These are phyloP conservation scores for Agriopis marginaria DNA, from an alignment of 2,888 invertebrate genomes.

Conservation along the genomic window DNA sequence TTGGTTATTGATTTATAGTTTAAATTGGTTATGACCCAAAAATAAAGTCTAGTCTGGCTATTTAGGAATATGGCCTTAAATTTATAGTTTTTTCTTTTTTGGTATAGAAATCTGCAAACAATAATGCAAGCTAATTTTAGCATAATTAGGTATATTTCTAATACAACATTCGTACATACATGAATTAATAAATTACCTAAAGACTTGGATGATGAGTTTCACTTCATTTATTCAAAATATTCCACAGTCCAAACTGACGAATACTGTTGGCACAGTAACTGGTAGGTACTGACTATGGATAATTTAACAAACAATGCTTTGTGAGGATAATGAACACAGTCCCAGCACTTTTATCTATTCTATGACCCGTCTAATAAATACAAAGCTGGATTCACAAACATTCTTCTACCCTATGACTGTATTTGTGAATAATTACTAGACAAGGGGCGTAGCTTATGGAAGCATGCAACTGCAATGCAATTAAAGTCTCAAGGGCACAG, in stretches of 20 bases:
- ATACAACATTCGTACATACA: background rate
- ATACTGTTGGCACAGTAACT: background rate
- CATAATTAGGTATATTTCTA: background rate
- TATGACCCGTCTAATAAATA: background rate
- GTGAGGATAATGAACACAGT: constrained; percentile 1
- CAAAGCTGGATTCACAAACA: too few relatives aligned
- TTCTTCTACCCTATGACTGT: too few relatives aligned
- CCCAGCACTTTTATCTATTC: background rate
- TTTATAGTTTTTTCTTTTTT: too few relatives aligned
- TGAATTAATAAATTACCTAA: constrained; percentile 3
- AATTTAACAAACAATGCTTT: constrained; percentile 3
- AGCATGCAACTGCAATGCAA: too few relatives aligned
- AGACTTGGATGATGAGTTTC: background rate
- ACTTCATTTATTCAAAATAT: constrained; percentile 1
- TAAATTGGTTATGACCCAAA: too few relatives aligned
- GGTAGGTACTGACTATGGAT: background rate
- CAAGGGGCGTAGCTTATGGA: too few relatives aligned
- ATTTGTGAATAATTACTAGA: too few relatives aligned
- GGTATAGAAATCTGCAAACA: background rate
- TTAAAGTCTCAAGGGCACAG: too few relatives aligned
- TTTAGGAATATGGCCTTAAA: too few relatives aligned
- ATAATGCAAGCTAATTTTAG: background rate
- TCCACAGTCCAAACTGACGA: background rate
- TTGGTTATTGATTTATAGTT: background rate
- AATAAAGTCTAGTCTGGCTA: too few relatives aligned